Evolutionary conservation across 2,888 invertebrate species (phyloP).

Genomic region (Hydroisotoma schaefferi): DNA sequence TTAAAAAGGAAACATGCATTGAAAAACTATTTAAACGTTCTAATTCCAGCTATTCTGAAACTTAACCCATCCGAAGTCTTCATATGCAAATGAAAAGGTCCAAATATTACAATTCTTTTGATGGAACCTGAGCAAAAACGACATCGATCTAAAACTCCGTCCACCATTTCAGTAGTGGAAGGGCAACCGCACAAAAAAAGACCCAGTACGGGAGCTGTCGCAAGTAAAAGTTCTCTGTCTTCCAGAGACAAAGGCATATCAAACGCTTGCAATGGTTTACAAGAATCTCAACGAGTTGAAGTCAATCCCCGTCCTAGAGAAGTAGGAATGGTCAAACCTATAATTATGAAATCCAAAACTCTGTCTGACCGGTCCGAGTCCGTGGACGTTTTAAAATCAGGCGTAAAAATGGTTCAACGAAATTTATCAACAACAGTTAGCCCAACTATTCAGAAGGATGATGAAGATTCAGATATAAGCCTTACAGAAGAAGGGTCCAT

Average conservation of each 20-base stretch:
- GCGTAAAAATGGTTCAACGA: neutral
- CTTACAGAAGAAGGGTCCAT: neutral
- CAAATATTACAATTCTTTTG: neutral
- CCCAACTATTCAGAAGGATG: neutral
- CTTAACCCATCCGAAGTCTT: too few species aligned
- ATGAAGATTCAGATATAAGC: conserved; percentile 3
- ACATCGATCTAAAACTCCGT: neutral
- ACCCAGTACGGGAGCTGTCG: neutral
- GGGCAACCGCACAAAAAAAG: neutral
- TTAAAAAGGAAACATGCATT: too few species aligned
- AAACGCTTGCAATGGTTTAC: neutral
- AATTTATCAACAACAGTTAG: neutral
- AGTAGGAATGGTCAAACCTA: conserved; percentile 32
- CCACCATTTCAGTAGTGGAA: too few species aligned
- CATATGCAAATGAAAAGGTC: too few species aligned
- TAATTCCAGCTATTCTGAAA: too few species aligned
- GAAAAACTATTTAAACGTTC: too few species aligned
- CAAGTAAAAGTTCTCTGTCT: neutral
- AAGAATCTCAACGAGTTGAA: neutral
- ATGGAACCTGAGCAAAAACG: neutral
- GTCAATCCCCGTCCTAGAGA: conserved; percentile 15
- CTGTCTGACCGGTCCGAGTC: neutral
- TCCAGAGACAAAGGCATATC: neutral
- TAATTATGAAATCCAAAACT: neutral
- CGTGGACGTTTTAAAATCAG: neutral